Percentiles rank a stretch among this genome's conserved stretches.
These are phyloP conservation scores for Brachypodius melanocephalos DNA, from an alignment of 2,113 vertebrate species.

Conservation along the genomic window DNA sequence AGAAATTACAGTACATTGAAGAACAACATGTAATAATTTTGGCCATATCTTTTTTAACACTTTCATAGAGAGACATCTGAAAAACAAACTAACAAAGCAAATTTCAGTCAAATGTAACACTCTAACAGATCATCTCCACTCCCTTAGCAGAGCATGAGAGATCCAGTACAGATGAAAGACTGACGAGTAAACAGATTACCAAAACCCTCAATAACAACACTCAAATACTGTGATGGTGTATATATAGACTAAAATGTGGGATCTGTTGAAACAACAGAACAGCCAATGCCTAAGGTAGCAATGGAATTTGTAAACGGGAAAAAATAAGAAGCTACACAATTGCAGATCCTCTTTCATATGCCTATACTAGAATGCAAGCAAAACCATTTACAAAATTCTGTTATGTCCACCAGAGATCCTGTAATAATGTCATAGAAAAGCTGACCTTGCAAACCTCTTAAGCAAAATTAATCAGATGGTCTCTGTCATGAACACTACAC, in stretches of 20 bases:
- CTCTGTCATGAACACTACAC: background rate
- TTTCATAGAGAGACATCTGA: background rate
- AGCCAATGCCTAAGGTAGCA: background rate
- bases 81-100: background rate
- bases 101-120: background rate
- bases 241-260: background rate
- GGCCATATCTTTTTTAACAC: background rate
- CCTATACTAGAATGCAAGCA: background rate
- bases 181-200: background rate
- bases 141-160: background rate
- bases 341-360: background rate
- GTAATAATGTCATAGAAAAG: background rate
- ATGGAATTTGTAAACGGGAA: background rate
- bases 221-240: background rate
- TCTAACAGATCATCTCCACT: background rate
- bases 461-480: background rate
- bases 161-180: background rate
- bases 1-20: background rate
- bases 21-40: background rate
- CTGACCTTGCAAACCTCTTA: background rate
- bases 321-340: background rate
- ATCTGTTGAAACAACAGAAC: background rate
- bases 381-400: background rate
- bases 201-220: background rate
- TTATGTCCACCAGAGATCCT: background rate